phyloP scores from a whole-genome alignment of 1,140 invertebrate genomes.

The Tenebrio molitor region DNA sequence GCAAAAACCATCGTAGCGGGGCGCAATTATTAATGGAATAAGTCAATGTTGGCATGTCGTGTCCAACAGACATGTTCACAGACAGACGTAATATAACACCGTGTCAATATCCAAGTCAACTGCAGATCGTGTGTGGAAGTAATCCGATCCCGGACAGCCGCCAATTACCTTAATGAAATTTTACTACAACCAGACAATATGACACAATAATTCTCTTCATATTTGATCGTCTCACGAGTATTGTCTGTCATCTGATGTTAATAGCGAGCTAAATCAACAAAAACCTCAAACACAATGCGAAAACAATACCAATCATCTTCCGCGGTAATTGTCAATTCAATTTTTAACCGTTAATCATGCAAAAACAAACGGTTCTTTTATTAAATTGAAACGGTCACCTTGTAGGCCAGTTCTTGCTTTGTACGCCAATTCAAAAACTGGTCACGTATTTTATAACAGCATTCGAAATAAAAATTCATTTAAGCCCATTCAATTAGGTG shows the following conservation, averaged over 20 bases:
- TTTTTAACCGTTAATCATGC: slow-evolving; percentile 8
- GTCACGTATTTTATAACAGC: slow-evolving; percentile 4
- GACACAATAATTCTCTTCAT: slow-evolving; percentile 14
- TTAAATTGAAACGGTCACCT: slow-evolving; percentile 20
- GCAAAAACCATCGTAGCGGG: slow-evolving; percentile 38
- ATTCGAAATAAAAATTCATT: slow-evolving; percentile 12
- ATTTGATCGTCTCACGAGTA: slow-evolving; percentile 31
- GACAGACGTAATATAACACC: slow-evolving; percentile 45
- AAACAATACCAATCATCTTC: too few relatives aligned
- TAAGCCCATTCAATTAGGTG: too few relatives aligned
- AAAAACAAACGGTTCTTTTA: slow-evolving; percentile 25
- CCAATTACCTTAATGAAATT: slow-evolving; percentile 46
- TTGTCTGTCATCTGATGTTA: slow-evolving; percentile 29
- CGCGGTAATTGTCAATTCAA: slow-evolving; percentile 2
- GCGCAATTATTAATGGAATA: slow-evolving; percentile 47
- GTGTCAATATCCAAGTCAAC: slow-evolving; percentile 42
- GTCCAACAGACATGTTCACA: slow-evolving; percentile 46
- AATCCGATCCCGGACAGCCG: slow-evolving; percentile 31
- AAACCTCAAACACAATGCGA: too few relatives aligned
- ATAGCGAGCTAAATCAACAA: too few relatives aligned
- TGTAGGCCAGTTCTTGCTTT: slow-evolving; percentile 15
- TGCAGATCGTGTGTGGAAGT: slow-evolving; percentile 32
- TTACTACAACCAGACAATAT: slow-evolving; percentile 11
- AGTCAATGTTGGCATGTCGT: slow-evolving; percentile 46
- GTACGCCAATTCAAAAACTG: background rate